These are phyloP conservation scores for Neodiprion lecontei DNA, from an alignment of 1,140 invertebrate genomes.

Conservation along the genomic window DNA sequence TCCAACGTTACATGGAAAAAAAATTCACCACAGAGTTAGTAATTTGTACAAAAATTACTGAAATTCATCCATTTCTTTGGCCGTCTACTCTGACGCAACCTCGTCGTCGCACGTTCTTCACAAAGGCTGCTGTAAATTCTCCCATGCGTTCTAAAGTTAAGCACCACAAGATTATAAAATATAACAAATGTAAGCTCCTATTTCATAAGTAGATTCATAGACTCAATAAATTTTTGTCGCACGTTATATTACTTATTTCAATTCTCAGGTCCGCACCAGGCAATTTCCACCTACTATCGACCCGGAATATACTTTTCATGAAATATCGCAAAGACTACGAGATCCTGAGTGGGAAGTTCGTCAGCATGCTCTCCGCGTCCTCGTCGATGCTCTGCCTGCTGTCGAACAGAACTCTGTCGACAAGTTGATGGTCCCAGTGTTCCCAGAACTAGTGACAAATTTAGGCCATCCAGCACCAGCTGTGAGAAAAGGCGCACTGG, in stretches of 20 bases:
- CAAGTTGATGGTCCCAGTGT: constrained; percentile 64
- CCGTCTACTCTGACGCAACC: too few species aligned
- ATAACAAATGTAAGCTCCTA: too few species aligned
- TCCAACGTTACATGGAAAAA: too few species aligned
- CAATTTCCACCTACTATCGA: constrained; percentile 67
- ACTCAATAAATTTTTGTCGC: too few species aligned
- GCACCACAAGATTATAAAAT: too few species aligned
- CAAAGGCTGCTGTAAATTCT: too few species aligned
- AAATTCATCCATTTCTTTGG: too few species aligned
- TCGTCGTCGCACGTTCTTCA: too few species aligned
- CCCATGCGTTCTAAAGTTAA: too few species aligned
- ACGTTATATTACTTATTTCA: neutral
- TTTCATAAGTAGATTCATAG: too few species aligned
- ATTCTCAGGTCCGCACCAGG: constrained; percentile 48
- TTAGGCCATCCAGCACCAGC: constrained; percentile 78
- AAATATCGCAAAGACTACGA: constrained; percentile 73
- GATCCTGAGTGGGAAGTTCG: constrained; percentile 84
- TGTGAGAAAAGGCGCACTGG: constrained; percentile 76
- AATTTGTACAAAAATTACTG: too few species aligned
- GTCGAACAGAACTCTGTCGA: constrained; percentile 68
- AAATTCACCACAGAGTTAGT: too few species aligned
- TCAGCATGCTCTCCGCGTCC: constrained; percentile 77
- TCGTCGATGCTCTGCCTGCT: constrained; percentile 76
- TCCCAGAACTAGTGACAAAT: constrained; percentile 74
- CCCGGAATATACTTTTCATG: constrained; percentile 68